A percentile compares a stretch with the other conserved stretches of the same genome.
These are phyloP conservation scores for Xerus rutilus DNA, from an alignment of 2,797 vertebrate species.

Conservation along the genomic window DNA sequence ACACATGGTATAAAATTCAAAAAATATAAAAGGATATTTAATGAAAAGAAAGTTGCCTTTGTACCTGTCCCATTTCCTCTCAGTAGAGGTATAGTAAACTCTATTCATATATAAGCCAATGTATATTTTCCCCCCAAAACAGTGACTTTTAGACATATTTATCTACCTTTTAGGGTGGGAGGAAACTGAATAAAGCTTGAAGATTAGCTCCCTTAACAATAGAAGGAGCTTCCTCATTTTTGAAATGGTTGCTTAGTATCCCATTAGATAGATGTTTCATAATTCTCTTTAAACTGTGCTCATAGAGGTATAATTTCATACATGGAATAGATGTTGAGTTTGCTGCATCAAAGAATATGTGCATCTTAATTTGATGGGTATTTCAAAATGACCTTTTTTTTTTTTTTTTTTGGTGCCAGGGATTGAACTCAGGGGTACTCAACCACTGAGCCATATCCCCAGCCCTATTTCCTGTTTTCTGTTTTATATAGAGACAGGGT, in stretches of 20 bases:
- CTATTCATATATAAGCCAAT: background rate
- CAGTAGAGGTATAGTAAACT: background rate
- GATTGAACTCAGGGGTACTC: no score
- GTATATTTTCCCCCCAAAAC: background rate
- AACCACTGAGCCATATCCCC: no score
- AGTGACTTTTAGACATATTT: background rate
- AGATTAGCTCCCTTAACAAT: background rate
- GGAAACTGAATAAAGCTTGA: background rate
- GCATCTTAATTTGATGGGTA: background rate
- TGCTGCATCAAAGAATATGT: background rate
- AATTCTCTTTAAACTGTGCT: background rate
- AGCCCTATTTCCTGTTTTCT: no score
- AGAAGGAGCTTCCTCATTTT: background rate
- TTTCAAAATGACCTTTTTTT: background rate
- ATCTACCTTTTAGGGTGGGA: background rate
- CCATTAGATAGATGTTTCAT: background rate
- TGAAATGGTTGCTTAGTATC: background rate
- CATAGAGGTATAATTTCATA: background rate
- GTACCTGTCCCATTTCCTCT: background rate
- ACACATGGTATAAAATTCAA: background rate
- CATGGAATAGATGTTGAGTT: background rate
- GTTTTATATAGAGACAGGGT: no score
- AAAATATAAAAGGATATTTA: background rate
- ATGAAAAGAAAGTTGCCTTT: background rate
- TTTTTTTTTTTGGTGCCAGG: no score